These are phyloP conservation scores for Anaspis maculata DNA, from an alignment of 2,888 invertebrate species.

Conservation along the genomic window DNA sequence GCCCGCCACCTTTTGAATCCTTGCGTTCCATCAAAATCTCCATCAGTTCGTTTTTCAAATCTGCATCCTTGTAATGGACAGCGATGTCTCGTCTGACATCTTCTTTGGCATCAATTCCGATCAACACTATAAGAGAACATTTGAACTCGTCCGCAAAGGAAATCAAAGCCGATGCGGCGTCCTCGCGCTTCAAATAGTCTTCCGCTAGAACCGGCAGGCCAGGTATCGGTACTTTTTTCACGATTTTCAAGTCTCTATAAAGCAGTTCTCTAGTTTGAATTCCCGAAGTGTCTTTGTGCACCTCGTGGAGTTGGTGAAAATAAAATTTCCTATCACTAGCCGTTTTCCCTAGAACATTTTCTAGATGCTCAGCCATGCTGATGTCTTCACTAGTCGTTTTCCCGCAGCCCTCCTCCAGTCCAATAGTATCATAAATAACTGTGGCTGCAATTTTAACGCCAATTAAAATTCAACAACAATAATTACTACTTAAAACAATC, in stretches of 20 bases:
- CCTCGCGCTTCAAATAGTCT: constrained; percentile 47
- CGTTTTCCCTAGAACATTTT: constrained; percentile 43
- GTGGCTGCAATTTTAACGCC: constrained; percentile 48
- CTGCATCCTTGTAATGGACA: constrained; percentile 21
- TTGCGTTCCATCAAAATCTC: constrained; percentile 28
- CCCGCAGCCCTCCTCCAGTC: constrained; percentile 58
- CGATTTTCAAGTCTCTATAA: constrained; percentile 66
- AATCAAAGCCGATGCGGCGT: constrained; percentile 44
- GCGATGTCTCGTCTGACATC: constrained; percentile 54
- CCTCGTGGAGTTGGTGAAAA: constrained; percentile 50
- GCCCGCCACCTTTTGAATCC: too few species aligned
- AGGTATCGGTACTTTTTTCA: constrained; percentile 46
- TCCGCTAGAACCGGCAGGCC: constrained; percentile 57
- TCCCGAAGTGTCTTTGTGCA: constrained; percentile 57
- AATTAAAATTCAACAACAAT: constrained; percentile 2
- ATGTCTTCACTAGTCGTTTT: constrained; percentile 61
- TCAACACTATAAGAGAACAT: constrained; percentile 46
- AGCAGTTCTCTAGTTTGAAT: constrained; percentile 62
- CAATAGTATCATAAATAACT: constrained; percentile 74
- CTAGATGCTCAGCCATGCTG: constrained; percentile 50
- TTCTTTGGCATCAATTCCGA: constrained; percentile 53
- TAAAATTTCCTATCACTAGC: constrained; percentile 38
- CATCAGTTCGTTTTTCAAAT: constrained; percentile 35
- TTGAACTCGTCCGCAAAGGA: constrained; percentile 43
- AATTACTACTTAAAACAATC: too few species aligned